Conservation (phyloP, 2,797 vertebrate genomes). For the Dallia pectoralis region DNA sequence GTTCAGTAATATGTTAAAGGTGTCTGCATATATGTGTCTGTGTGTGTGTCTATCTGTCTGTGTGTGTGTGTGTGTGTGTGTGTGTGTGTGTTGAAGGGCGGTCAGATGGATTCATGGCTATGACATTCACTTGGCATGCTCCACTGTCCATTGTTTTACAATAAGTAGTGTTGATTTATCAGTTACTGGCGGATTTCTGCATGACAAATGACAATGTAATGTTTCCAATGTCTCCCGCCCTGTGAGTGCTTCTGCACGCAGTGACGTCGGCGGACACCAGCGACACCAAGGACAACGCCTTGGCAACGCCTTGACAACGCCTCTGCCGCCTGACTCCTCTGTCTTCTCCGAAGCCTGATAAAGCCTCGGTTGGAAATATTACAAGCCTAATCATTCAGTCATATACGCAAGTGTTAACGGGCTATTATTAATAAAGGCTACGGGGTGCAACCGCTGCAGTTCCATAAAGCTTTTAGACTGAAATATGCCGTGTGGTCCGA, state of each 20-base stretch:
- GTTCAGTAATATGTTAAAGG: not conserved
- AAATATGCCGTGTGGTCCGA: not conserved
- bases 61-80: not conserved
- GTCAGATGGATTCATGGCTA: not conserved
- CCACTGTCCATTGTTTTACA: slow-evolving; percentile 58
- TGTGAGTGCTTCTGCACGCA: slow-evolving; percentile 25
- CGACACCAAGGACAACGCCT: slow-evolving; percentile 7
- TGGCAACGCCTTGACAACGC: too few species aligned
- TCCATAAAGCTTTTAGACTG: not conserved
- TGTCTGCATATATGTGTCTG: not conserved
- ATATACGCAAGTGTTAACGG: not conserved
- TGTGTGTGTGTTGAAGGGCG: not conserved
- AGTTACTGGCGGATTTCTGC: slow-evolving; percentile 63
- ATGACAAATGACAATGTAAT: slow-evolving; percentile 39
- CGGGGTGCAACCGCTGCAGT: not conserved
- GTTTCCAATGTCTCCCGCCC: slow-evolving; percentile 33
- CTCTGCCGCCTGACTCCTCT: not conserved
- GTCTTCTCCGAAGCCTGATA: not conserved
- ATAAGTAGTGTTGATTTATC: slow-evolving; percentile 65
- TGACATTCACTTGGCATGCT: slow-evolving; percentile 43
- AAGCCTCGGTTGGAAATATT: not conserved
- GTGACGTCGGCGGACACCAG: slow-evolving; percentile 23
- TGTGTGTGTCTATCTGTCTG: not conserved
- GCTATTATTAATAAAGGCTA: not conserved
- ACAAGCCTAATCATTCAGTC: not conserved